Base-by-base conservation (phyloP, 2,888 invertebrate genomes). In the Ethmia dodecea region DNA sequence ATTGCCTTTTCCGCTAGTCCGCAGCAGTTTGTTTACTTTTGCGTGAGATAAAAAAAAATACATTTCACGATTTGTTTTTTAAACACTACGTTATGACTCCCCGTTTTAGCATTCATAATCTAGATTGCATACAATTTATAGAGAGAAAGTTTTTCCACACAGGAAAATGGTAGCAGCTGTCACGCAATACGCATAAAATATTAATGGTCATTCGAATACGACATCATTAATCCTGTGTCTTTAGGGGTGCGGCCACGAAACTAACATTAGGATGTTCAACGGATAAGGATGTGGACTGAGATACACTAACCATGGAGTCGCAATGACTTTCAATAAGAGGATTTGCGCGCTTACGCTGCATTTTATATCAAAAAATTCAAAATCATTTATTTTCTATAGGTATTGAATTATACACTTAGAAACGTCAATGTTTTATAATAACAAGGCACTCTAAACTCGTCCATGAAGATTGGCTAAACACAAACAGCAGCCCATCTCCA, bases 181-280 rank as follows among this genome's bases (percentile, higher is more conserved):
- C 57, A 57, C 57, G 57, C 55, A 47, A 60, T 35, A 31, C 38
- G 35, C 40, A 43, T 48, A 40, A 52, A 49, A 49, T 50, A 54
- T 48, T 47, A 46, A 51, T 49, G 48, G 40, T 31, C 35, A 37
- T 40, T 41, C 33, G 32, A 45, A 48, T 40, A 47, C 44, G 48
- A 46, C 50, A 49, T 58, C 66, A 64, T 67, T 64, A 67, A 65
- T 66, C 55, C 50, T 55, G 30, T 45, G 54, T 47, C 51, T 31
- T 52, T 45, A 36, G 37, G 43, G 39, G 43, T 44, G 48, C 12
- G 50, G 49, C 33, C n/a, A 22, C 22, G 22, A 22, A 5, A 22
- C 8, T 2, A 22, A n/a, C 3, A n/a, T 20, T 20, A 1, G 18
- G 6, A 8, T n/a, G n/a, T n/a, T n/a, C n/a, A n/a, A n/a, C n/a